Base-by-base conservation (phyloP, 2,888 invertebrate species). In the Anthrax anthrax region DNA sequence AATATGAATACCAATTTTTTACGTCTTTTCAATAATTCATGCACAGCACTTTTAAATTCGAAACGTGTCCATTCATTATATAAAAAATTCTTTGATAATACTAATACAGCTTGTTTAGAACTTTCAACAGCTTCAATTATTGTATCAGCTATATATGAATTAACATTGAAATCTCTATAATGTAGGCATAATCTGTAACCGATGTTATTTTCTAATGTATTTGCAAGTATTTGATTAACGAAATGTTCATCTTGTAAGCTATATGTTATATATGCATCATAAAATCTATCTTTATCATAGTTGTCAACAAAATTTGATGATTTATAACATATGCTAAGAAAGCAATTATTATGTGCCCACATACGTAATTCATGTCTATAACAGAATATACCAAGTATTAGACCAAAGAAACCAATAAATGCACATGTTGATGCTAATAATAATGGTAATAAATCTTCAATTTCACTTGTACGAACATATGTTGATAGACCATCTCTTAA, bases 221-320 rank as follows among this genome's bases (percentile, higher is more conserved):
- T 84, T 44, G 86, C 87, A 58, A 95, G 70, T 60, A 89, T 85
- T 67, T 91, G 85, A 56, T 82, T 83, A 37, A 94, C 90, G 67
- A 91, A 92, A 43, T 82, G 80, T 62, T 92, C 90, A 68, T 95
- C 94, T 67, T 90, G 87, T 50, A 86, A 83, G 63, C 90, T 89
- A 71, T 96, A 96, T 58, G 89, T 87, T 55, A 97, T 81, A 71
- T 95, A 96, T 46, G 91, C 94, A 70, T 97, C 96, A 64, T 88
- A 92, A 42, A 88, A 75, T 56, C 88, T 80, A 68, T 87, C 85
- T 69, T 82, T 82, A 64, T 81, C 80, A 59, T 76, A 78, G 63
- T 78, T 78, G 58, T 86, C 85, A 58, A 84, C 81, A 55, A 84
- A 85, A 23, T 78, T 76, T 8, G 81, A 79, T 29, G 84, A 81